These are phyloP conservation scores for Eretmocerus hayati DNA, from an alignment of 2,888 invertebrate genomes.

Conservation along the genomic window DNA sequence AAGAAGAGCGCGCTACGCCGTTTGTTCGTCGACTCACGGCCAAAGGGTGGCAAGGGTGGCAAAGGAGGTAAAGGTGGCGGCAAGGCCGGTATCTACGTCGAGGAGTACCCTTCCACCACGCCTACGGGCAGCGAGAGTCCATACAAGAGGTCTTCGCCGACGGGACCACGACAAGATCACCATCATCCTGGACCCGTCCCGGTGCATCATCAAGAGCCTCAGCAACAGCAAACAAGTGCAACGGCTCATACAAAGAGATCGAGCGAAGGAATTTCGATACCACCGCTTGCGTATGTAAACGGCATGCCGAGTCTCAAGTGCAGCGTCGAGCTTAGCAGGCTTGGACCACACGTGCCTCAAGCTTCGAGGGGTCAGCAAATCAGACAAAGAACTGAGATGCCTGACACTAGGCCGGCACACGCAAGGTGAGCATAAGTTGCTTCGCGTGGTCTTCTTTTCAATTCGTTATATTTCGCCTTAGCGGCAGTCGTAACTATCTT, in stretches of 20 bases:
- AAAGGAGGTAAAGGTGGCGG: constrained; percentile 61
- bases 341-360: constrained; percentile 34
- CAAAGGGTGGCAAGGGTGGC: constrained; percentile 51
- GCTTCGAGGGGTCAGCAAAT: constrained; percentile 45
- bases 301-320: constrained; percentile 43
- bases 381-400: constrained; percentile 48
- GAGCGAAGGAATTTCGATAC: constrained; percentile 20
- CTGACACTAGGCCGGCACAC: constrained; percentile 48
- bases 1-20: constrained; percentile 67
- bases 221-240: constrained; percentile 1
- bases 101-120: constrained; percentile 41
- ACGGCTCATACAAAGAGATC: background rate
- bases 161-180: constrained; percentile 39
- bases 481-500: too few relatives aligned
- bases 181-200: background rate
- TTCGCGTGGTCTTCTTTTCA: too few relatives aligned
- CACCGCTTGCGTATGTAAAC: constrained; percentile 34
- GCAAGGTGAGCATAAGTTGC: too few relatives aligned
- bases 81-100: constrained; percentile 54
- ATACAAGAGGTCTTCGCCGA: constrained; percentile 37
- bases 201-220: constrained; percentile 20
- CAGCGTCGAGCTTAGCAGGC: constrained; percentile 46
- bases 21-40: constrained; percentile 52
- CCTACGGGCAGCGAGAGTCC: constrained; percentile 47
- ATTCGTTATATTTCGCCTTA: too few relatives aligned